Evolutionary conservation across 2,113 vertebrate genomes (phyloP), one percentile per base, ranked within the genome.

Genomic region (Protobothrops mucrosquamatus): DNA sequence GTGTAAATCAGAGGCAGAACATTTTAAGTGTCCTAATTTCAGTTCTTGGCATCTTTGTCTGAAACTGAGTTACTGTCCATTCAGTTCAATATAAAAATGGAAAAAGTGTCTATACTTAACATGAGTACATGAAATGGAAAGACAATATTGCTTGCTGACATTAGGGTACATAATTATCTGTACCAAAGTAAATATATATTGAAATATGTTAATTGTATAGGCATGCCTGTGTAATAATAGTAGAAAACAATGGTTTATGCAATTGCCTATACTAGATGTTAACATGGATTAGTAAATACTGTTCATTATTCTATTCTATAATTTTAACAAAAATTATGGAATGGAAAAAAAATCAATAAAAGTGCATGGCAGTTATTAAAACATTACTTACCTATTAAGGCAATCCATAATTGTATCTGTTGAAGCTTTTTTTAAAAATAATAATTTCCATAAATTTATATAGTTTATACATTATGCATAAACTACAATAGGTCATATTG

Each of bases 261-360:
- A 5, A 69, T 23, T 69, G n/a, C 34, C 46, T 81, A 6, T 56
- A 15, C 15, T 69, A 8, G 56, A 87, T 22, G 74, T 34, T 87
- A 92, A 46, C 51, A 81, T 26, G 29, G 74, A 89, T 92, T 51
- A 56, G 91, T 74, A 89, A 89, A 59, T 85, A 74, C 4, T 48
- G 39, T 89, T 26, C 15, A 24, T 34, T 46, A 43, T 85, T 43
- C 69, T 74, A 15, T 74, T 34, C 69, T 74, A 74, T 48, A 52
- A 22, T 29, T 46, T 46, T 54, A 55, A 18, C n/a, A 74, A n/a
- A 20, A 88, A 88, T 24, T 43, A 69, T 43, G 52, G 46, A 22
- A 54, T 48, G 34, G 48, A n/a, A 56, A 92, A 92, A 92, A 92
- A 59, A 85, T 43, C 24, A 48, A 89, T 85, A 46, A 59, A 92